A percentile compares a stretch with the other conserved stretches of the same genome.
Evolutionary conservation across 64 coral and sea anemone genomes (phyloP).

Genomic region (Porites lutea): DNA sequence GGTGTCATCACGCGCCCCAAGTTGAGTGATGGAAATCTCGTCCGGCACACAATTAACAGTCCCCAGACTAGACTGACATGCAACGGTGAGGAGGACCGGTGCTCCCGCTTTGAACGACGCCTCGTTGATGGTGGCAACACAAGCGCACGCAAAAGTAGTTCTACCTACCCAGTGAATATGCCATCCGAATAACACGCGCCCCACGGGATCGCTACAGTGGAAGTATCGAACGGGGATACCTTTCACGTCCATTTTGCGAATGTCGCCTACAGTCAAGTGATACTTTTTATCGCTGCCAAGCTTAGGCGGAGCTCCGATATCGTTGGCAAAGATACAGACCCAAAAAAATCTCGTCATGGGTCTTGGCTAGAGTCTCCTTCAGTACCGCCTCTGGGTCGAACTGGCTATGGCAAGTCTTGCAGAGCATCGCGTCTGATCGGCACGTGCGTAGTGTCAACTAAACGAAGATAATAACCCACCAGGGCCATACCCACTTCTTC

Average conservation of each 20-base stretch:
- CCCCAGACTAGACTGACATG: background rate
- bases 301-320: background rate
- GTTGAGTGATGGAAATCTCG: background rate
- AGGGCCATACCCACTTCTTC: background rate
- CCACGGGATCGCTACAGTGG: background rate
- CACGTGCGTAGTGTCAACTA: background rate
- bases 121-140: background rate
- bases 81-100: background rate
- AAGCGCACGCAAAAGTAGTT: background rate
- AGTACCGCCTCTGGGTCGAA: background rate
- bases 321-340: constrained; percentile 10
- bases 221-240: background rate
- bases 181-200: background rate
- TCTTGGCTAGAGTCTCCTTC: background rate
- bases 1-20: background rate
- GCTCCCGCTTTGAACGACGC: background rate
- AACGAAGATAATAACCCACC: background rate
- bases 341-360: background rate
- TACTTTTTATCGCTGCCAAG: background rate
- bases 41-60: background rate
- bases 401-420: background rate
- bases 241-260: background rate
- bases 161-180: background rate
- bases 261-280: background rate
- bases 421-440: background rate